Evolutionary conservation across 2,797 vertebrate genomes (phyloP).

Genomic region (Spinus olivaceus): DNA sequence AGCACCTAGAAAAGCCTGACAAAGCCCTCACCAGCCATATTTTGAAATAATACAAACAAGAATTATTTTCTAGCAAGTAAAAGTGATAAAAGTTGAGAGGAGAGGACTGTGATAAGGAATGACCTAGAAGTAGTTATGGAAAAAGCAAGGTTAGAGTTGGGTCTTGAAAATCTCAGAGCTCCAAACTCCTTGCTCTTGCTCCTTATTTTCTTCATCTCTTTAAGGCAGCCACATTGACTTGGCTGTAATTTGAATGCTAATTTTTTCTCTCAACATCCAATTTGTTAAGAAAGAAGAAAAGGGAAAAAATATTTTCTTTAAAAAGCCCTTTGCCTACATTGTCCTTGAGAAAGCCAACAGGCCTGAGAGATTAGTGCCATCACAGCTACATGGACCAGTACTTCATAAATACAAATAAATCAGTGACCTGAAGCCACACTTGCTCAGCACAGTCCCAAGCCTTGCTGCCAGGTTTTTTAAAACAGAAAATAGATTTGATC

Average conservation of each 20-base stretch:
- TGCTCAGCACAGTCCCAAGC: neutral
- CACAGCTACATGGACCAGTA: neutral
- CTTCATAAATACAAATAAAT: neutral
- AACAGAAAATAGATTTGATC: conserved; percentile 6
- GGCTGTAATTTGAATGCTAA: neutral
- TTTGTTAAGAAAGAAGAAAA: neutral
- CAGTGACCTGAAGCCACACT: neutral
- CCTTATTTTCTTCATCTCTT: neutral
- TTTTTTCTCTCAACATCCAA: neutral
- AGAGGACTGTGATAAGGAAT: neutral
- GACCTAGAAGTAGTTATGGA: neutral
- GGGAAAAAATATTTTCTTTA: neutral
- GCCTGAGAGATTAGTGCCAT: neutral
- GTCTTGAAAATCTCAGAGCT: neutral
- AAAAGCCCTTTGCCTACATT: neutral
- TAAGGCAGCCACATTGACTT: neutral
- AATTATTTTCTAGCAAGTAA: neutral
- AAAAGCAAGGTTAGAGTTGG: neutral
- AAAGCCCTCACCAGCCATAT: neutral
- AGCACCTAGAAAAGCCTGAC: neutral
- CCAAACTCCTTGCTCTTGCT: neutral
- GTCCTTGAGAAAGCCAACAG: neutral
- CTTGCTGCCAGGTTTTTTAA: conserved; percentile 29
- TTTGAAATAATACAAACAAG: neutral
- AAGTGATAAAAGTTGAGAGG: neutral